Evolutionary conservation across 2,113 vertebrate species (phyloP).

Genomic region (Melanerpes aurifrons): DNA sequence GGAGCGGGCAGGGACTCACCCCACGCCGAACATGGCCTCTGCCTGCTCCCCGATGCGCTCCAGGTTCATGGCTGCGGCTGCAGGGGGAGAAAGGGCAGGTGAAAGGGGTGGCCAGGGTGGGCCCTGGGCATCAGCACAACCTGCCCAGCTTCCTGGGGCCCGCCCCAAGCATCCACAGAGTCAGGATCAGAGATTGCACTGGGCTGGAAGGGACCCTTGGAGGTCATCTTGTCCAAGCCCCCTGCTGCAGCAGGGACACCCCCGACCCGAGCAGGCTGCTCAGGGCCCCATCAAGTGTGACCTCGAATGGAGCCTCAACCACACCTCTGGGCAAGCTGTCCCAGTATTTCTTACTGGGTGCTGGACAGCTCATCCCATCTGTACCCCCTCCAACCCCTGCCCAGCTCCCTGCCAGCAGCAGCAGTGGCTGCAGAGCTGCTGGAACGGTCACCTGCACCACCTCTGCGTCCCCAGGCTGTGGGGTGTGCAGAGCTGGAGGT

Average conservation of each 20-base stretch:
- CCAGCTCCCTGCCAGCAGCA: neutral
- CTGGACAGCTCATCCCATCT: neutral
- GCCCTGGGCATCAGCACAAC: neutral
- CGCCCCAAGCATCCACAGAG: neutral
- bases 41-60: slow-evolving; percentile 95
- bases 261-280: no score
- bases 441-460: neutral
- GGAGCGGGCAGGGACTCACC: slow-evolving; percentile 79
- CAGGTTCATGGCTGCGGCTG: slow-evolving; percentile 90
- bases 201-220: no score
- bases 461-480: neutral
- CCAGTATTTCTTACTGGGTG: neutral
- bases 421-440: accelerated
- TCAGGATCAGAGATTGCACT: no score
- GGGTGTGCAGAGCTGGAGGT: neutral
- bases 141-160: neutral
- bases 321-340: no score
- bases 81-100: neutral
- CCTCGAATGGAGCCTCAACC: no score
- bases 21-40: slow-evolving; percentile 96
- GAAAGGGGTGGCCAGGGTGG: accelerated
- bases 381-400: neutral
- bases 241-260: no score
- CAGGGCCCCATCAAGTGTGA: no score
- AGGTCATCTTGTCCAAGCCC: no score